Base-by-base conservation (phyloP, 2,888 invertebrate genomes). In the Alloscopus bannaensis region DNA sequence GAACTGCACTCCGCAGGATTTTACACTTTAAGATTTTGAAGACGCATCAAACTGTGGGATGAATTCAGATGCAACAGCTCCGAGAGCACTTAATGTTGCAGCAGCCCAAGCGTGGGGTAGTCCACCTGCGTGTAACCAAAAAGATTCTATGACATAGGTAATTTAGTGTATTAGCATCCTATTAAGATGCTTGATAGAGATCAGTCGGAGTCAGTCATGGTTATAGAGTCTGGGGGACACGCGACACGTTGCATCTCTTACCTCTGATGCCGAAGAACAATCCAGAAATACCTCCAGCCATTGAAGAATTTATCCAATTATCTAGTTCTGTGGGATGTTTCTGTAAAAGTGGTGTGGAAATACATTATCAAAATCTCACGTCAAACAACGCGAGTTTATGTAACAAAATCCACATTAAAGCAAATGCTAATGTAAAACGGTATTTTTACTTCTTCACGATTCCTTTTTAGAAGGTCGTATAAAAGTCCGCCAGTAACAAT, bases 381-480 rank as follows among this genome's bases (percentile, higher is more conserved):
- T n/a, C n/a, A n/a, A n/a, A n/a, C n/a, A n/a, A n/a, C n/a, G 40
- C 40, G 13, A 11, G 40, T 40, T 26, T 22, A 57, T 22, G 20
- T 24, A 18, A 24, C 20, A 65, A 45, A 16, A 57, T n/a, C n/a
- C n/a, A n/a, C n/a, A n/a, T n/a, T n/a, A n/a, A n/a, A n/a, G 36
- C 36, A 36, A 36, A 36, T 36, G 13, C 6, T 36, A 13, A 8
- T 8, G 36, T 36, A 36, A 36, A 36, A 18, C 8, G 42, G 8
- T n/a, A 42, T n/a, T 18, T 42, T 26, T 2, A 81, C 80, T 47
- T 55, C 45, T 18, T 70, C 80, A 2, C 28, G 47, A 52, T 62
- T 81, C 22, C 80, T 64, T 36, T 76, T 81, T 13, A 81, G 24
- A 2, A 65, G 11, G 31, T 81, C 80, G 42, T 57, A 81, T n/a